Conservation (phyloP, 1,140 invertebrate genomes). For the Pseudomyrmex dendroicus region DNA sequence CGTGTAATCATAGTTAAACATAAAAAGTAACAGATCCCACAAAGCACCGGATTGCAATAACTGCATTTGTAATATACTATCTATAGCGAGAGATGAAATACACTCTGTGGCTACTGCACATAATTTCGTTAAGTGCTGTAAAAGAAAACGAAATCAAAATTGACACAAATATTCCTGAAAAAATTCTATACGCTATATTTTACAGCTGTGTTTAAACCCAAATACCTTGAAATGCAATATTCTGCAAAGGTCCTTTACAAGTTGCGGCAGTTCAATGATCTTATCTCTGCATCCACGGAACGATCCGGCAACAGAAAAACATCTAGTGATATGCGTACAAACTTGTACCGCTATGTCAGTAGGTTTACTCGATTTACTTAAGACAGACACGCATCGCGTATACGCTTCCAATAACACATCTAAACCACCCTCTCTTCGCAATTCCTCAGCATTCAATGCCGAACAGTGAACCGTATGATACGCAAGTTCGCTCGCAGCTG, state of each 20-base stretch:
- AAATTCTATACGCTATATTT: background rate
- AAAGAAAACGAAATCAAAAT: conserved; percentile 64
- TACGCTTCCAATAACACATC: conserved; percentile 95
- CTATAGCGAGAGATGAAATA: conserved; percentile 92
- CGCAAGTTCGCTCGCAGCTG: conserved; percentile 96
- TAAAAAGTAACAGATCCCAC: conserved; percentile 96
- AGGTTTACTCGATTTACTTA: conserved; percentile 91
- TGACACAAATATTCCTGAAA: background rate
- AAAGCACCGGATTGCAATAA: conserved; percentile 96
- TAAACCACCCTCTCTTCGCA: conserved; percentile 96
- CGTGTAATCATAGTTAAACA: conserved; percentile 99
- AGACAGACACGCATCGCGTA: conserved; percentile 95
- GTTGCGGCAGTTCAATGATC: conserved; percentile 93
- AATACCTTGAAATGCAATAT: conserved; percentile 95
- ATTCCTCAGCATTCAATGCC: conserved; percentile 98
- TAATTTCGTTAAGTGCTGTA: conserved; percentile 91
- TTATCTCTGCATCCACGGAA: conserved; percentile 96
- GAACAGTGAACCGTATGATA: conserved; percentile 99
- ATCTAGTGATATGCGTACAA: conserved; percentile 95
- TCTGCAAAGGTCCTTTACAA: conserved; percentile 95
- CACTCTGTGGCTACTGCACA: conserved; percentile 94
- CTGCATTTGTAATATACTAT: conserved; percentile 93
- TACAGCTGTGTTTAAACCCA: background rate
- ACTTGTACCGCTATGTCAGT: conserved; percentile 96
- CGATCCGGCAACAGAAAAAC: conserved; percentile 97